phyloP scores from a whole-genome alignment of 2,113 vertebrate species.

The Trematomus loennbergii region DNA sequence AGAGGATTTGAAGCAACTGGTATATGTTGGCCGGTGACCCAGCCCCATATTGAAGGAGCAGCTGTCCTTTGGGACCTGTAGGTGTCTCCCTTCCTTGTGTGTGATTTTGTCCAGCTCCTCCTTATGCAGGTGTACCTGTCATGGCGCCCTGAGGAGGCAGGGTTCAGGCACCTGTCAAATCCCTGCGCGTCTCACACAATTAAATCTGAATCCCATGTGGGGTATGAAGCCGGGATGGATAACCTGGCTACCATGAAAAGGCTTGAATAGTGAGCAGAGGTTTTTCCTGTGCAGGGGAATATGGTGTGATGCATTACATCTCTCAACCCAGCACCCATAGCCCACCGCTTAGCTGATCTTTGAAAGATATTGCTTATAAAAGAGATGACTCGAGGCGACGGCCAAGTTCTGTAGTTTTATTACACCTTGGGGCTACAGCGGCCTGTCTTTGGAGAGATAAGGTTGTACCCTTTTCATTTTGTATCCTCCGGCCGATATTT shows the following conservation, averaged over 20 bases:
- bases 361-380: constrained; percentile 94
- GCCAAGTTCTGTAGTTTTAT: constrained; percentile 94
- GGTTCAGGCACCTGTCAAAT: constrained; percentile 64
- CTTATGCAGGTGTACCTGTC: constrained; percentile 52
- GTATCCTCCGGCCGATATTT: constrained; percentile 92
- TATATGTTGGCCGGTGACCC: constrained; percentile 42
- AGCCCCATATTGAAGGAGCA: constrained; percentile 28
- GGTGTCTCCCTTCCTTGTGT: constrained; percentile 44
- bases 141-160: constrained; percentile 30
- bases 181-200: constrained; percentile 73
- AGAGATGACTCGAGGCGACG: constrained; percentile 91
- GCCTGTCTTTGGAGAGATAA: constrained; percentile 94
- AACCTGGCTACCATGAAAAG: constrained; percentile 53
- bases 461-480: constrained; percentile 96
- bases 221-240: constrained; percentile 60
- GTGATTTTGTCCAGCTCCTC: constrained; percentile 48
- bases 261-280: constrained; percentile 63
- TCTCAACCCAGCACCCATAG: constrained; percentile 77
- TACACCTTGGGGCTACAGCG: constrained; percentile 91
- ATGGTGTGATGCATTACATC: constrained; percentile 81
- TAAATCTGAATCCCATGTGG: constrained; percentile 74
- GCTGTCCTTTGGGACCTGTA: constrained; percentile 45
- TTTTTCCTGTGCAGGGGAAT: constrained; percentile 69
- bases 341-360: constrained; percentile 89
- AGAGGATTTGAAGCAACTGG: constrained; percentile 56